These are phyloP conservation scores for Homarus americanus DNA, from an alignment of 1,140 invertebrate species.

Conservation along the genomic window DNA sequence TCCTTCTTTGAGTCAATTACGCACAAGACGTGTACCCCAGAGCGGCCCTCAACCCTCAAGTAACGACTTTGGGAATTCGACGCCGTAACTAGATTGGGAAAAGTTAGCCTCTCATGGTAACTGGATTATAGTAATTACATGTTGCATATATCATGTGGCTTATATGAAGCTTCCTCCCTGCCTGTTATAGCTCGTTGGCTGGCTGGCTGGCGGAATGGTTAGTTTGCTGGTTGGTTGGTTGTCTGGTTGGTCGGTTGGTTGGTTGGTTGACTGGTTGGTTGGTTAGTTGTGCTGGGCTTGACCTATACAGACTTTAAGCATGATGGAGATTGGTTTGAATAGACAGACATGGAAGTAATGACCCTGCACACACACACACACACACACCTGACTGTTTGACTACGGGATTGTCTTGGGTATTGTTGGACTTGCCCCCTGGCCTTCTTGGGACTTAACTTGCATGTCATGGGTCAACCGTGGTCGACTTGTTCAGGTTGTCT, in stretches of 20 bases:
- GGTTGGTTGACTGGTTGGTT: background rate
- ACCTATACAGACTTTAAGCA: no score
- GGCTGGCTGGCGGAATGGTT: background rate
- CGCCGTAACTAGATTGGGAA: conserved; percentile 65
- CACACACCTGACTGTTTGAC: no score
- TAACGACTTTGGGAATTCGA: conserved; percentile 63
- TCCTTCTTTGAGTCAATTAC: background rate
- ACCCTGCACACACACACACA: no score
- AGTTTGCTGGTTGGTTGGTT: no score
- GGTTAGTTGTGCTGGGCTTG: background rate
- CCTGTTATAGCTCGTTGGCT: background rate
- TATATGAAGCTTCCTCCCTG: conserved; percentile 1
- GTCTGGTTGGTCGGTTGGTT: background rate
- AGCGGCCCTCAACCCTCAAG: conserved; percentile 44
- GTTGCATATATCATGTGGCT: conserved; percentile 63
- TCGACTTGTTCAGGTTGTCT: no score
- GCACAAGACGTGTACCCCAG: conserved; percentile 2
- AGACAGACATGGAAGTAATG: no score
- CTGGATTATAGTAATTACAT: conserved; percentile 67
- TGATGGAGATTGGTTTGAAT: no score
- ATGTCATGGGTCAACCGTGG: no score
- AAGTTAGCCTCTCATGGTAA: conserved; percentile 60
- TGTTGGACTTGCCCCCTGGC: no score
- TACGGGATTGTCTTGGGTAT: no score
- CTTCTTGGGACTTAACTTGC: no score